Base-by-base conservation (phyloP, 2,797 vertebrate genomes). In the Myiotriccus ornatus region DNA sequence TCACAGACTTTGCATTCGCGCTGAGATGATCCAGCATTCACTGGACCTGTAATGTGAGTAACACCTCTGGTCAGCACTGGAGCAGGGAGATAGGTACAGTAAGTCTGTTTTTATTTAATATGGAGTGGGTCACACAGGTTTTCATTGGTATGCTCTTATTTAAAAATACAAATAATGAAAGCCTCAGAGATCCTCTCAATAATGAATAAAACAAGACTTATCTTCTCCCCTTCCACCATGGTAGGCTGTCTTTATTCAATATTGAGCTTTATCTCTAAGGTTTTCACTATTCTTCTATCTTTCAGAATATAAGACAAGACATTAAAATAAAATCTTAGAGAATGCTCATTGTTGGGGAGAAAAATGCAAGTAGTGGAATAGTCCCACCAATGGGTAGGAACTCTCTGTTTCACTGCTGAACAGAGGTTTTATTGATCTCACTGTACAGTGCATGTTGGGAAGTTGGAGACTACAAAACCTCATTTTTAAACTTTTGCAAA, bases 31-130 rank as follows among this genome's bases (percentile, higher is more conserved):
- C 94, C 95, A 96, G 94, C 95, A 97, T 97, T 97, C 94, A 94
- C 94, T 97, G 95, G 93, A 96, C 85, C 89, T 93, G 79, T 96
- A 95, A 96, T 96, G 93, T 95, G 96, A 96, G 91, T 96, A 96
- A 96, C 94, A 96, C 95, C 94, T 97, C 95, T 97, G 92, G 70
- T 97, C 96, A 97, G 96, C 95, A 96, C 80, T 96, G 96, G 96
- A 97, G 91, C 94, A 97, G 96, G 94, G 96, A 96, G 96, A 96
- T 96, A 93, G 95, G 96, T 96, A 94, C 91, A 88, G 89, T 94
- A 97, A 96, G 95, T 96, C 95, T 97, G 93, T 65, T 96, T 96
- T 97, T 97, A 96, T 97, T 97, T 96, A 96, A 22, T 97, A 97
- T 96, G 67, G 95, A 97, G 96, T 94, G 96, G 96, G 95, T 97